phyloP scores from a whole-genome alignment of 2,113 vertebrate species.

The Laticauda laticaudata region DNA sequence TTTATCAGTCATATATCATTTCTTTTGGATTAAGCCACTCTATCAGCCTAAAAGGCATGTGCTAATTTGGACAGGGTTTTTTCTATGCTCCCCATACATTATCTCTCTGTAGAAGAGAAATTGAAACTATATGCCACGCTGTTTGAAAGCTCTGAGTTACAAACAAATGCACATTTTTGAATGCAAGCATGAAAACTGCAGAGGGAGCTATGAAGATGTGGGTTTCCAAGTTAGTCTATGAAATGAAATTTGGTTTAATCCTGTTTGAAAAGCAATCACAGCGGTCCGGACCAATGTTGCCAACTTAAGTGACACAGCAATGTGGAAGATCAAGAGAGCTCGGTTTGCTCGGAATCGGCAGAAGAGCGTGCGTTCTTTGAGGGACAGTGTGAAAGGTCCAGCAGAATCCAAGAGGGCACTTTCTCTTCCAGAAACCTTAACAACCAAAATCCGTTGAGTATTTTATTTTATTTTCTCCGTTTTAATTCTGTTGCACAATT shows the following conservation, averaged over 20 bases:
- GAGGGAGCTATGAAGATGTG: neutral
- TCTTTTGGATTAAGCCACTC: neutral
- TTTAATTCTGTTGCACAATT: neutral
- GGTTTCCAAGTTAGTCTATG: constrained; percentile 36
- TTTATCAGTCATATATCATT: neutral
- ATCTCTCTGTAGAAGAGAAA: neutral
- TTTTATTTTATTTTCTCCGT: constrained; percentile 26
- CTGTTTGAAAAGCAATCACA: constrained; percentile 86
- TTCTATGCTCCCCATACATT: neutral
- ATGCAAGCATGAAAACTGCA: neutral
- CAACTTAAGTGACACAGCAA: constrained; percentile 92
- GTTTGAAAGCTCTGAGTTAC: neutral
- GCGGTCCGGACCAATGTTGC: constrained; percentile 96
- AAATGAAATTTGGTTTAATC: constrained; percentile 61
- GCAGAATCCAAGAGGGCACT: constrained; percentile 90
- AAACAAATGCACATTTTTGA: neutral
- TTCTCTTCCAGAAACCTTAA: constrained; percentile 92
- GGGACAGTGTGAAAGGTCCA: constrained; percentile 91
- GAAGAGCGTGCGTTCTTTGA: constrained; percentile 93
- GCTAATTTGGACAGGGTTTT: too few species aligned
- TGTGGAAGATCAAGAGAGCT: constrained; percentile 98
- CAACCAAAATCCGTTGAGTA: constrained; percentile 95
- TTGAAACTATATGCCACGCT: neutral
- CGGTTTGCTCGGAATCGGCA: constrained; percentile 96
- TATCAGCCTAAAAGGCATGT: neutral